Conservation (phyloP, 2,113 vertebrate species). For the Rallus limicola region DNA sequence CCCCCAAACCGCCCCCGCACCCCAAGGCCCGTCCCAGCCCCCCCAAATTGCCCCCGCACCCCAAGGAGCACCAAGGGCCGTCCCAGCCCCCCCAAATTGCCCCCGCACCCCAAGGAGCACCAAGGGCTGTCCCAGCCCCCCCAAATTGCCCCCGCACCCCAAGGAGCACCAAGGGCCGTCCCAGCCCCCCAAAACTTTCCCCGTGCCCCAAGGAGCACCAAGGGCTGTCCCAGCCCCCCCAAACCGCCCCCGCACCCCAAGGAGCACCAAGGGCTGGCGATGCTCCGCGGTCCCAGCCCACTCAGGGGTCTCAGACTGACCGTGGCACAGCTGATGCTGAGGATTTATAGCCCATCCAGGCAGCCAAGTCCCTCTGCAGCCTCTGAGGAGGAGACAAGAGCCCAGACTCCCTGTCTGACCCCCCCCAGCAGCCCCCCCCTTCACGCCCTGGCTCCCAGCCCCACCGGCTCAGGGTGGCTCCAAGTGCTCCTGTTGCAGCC, state of each 20-base stretch:
- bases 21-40: too few species aligned
- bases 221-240: too few species aligned
- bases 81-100: neutral
- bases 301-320: neutral
- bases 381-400: neutral
- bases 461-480: accelerated
- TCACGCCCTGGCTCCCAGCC: accelerated
- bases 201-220: accelerated
- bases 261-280: neutral
- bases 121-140: too few species aligned
- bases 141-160: accelerated
- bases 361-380: neutral
- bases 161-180: too few species aligned
- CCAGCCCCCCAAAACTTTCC: accelerated
- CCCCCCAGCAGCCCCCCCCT: neutral
- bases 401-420: neutral
- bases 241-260: too few species aligned
- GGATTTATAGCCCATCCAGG: neutral
- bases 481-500: accelerated
- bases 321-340: accelerated
- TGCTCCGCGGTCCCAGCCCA: accelerated
- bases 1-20: too few species aligned
- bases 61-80: too few species aligned
- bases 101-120: too few species aligned
- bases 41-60: too few species aligned